A percentile compares a stretch with the other conserved stretches of the same genome.
Evolutionary conservation across 2,888 invertebrate genomes (phyloP).

Genomic region (Thumatha senex): DNA sequence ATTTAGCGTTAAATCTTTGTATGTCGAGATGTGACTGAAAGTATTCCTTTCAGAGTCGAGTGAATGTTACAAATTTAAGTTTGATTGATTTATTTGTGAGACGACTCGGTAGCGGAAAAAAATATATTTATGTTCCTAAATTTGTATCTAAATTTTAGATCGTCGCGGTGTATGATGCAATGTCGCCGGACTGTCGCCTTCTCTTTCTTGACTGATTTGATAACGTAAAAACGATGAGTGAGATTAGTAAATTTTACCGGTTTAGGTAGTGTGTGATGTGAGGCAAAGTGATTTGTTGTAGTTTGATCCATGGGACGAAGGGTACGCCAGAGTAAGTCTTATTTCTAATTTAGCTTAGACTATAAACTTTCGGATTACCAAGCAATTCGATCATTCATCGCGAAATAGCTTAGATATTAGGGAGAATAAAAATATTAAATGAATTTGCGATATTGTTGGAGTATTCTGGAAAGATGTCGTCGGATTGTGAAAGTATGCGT

Average conservation of each 20-base stretch:
- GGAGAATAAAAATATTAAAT: conserved; percentile 72
- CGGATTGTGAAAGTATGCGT: conserved; percentile 7
- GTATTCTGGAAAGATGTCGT: conserved; percentile 44
- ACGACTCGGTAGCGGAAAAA: conserved; percentile 18
- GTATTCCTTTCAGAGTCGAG: conserved; percentile 54
- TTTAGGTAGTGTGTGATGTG: conserved; percentile 65
- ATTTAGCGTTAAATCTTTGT: conserved; percentile 74
- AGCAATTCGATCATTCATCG: conserved; percentile 82
- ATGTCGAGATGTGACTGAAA: conserved; percentile 52
- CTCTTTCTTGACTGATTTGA: conserved; percentile 71
- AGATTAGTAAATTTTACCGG: conserved; percentile 74
- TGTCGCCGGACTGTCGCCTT: conserved; percentile 41
- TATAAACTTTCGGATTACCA: conserved; percentile 76
- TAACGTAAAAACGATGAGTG: conserved; percentile 66
- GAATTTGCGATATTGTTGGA: conserved; percentile 62
- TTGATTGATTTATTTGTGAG: conserved; percentile 21
- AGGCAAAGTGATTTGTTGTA: conserved; percentile 67
- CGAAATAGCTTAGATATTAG: conserved; percentile 78
- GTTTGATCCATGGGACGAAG: conserved; percentile 61
- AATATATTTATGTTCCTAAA: conserved; percentile 53
- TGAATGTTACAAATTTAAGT: conserved; percentile 46
- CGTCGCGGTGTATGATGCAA: conserved; percentile 28
- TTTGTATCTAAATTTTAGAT: conserved; percentile 39
- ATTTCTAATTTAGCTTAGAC: conserved; percentile 74
- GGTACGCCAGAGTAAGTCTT: conserved; percentile 73